Evolutionary conservation across 2,797 vertebrate species (phyloP), one percentile per base, ranked within the genome.

Genomic region (Melanotaenia parkinsoni): DNA sequence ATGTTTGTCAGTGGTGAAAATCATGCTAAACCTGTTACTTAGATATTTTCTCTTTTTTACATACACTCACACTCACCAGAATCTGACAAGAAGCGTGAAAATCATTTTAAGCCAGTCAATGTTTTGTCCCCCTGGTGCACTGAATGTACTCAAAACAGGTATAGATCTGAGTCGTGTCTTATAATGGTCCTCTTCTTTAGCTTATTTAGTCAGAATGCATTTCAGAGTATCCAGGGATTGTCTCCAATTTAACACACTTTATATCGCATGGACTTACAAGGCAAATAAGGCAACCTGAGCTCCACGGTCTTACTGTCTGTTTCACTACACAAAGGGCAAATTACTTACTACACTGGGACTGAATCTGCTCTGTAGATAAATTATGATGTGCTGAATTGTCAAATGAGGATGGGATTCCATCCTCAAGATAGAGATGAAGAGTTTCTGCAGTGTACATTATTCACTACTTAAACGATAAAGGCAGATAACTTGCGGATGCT

Each of bases 101-200:
- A 72, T 82, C 61, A 56, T 45, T 70, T 80, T 69, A 67, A 59
- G 63, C 60, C 40, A 63, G 28, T 68, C 65, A 59, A 67, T 22
- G 10, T 60, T 67, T 56, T 16, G 5, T 62, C 56, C 60, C 60
- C 61, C 7, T 54, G 63, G 50, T 38, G 59, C 35, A 32, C 2
- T 40, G 56, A 22, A 58, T 26, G 47, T 32, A 32, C 72, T 74
- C 1, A 3, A 51, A 38, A 16, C 5, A 59, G 30, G 16, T 35
- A 18, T 5, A 45, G 58, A 45, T 33, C 26, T 2, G 11, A 70
- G 63, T 2, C 0, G 5, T 26, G 24, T 12, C 50, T 10, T 47
- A 1, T 58, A 50, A 13, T 66, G 10, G 24, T 35, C 0, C 0
- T 35, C 9, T 57, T 3, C 13, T 51, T 24, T 24, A 58, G 5